Percentiles rank a stretch among this genome's conserved stretches.
Conservation (phyloP, 35 echinoderm and acorn worm genomes). For the Heliocidaris tuberculata region DNA sequence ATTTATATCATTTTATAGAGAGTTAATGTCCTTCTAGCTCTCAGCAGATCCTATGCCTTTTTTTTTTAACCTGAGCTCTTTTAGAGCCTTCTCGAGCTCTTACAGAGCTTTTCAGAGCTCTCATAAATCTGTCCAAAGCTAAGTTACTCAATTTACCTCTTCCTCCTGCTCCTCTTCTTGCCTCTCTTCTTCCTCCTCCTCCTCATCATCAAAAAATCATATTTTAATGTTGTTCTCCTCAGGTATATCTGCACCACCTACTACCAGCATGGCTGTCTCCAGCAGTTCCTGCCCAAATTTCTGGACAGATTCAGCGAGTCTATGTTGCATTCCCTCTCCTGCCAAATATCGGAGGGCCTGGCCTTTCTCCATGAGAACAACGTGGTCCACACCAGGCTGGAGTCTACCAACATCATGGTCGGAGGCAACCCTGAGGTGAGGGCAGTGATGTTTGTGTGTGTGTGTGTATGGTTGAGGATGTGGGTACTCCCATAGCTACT, state of each 20-base stretch:
- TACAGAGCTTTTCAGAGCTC: no score
- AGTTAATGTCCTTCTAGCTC: no score
- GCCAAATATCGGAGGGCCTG: slow-evolving; percentile 69
- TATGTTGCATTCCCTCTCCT: slow-evolving; percentile 56
- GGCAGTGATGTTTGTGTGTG: not conserved
- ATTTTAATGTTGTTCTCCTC: not conserved
- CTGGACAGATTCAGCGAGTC: slow-evolving; percentile 65
- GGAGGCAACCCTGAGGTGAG: slow-evolving; percentile 81
- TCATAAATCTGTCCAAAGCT: no score
- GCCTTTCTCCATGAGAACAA: slow-evolving; percentile 76
- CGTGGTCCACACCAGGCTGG: slow-evolving; percentile 72
- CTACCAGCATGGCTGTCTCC: slow-evolving; percentile 77
- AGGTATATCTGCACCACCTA: slow-evolving; percentile 84
- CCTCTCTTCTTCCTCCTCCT: not conserved
- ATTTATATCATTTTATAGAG: no score
- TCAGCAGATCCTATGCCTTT: no score
- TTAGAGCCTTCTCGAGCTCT: no score
- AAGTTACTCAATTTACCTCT: no score
- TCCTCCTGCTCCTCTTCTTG: no score
- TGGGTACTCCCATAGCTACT: not conserved
- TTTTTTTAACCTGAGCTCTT: no score
- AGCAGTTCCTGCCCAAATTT: slow-evolving; percentile 66
- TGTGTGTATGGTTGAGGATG: slow-evolving; percentile 20
- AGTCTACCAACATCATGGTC: slow-evolving; percentile 70
- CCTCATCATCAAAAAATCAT: not conserved